Conservation (phyloP, 2,113 vertebrate genomes). For the Petaurus breviceps region DNA sequence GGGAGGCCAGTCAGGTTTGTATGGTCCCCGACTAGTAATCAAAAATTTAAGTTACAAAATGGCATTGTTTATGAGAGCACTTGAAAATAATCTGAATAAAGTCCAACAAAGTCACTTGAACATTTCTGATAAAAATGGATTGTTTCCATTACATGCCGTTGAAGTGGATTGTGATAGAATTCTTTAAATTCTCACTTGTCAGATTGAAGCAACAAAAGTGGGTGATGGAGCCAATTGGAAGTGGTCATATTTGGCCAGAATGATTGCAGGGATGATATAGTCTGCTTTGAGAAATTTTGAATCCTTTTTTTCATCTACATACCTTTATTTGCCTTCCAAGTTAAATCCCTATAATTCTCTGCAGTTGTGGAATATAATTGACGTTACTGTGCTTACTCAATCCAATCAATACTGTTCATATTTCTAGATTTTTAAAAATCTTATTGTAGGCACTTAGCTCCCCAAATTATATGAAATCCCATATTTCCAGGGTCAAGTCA, state of each 20-base stretch:
- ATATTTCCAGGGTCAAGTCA: not conserved
- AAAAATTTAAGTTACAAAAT: conserved; percentile 51
- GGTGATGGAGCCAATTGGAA: not conserved
- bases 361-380: not conserved
- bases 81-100: conserved; percentile 65
- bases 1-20: conserved; percentile 40
- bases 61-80: conserved; percentile 57
- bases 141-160: conserved; percentile 65
- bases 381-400: not conserved
- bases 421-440: not conserved
- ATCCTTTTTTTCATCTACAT: not conserved
- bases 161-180: conserved; percentile 26
- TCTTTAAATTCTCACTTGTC: conserved; percentile 59
- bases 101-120: not conserved
- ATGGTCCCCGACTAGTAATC: conserved; percentile 18
- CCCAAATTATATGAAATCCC: not conserved
- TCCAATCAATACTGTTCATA: not conserved
- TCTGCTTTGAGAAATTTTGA: not conserved
- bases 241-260: not conserved
- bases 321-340: not conserved
- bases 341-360: not conserved
- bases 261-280: not conserved
- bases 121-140: conserved; percentile 33
- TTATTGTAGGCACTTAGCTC: not conserved
- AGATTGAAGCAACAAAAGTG: conserved; percentile 40